phyloP scores from a whole-genome alignment of 1,140 invertebrate genomes.

The Pseudachorutes palmiensis region DNA sequence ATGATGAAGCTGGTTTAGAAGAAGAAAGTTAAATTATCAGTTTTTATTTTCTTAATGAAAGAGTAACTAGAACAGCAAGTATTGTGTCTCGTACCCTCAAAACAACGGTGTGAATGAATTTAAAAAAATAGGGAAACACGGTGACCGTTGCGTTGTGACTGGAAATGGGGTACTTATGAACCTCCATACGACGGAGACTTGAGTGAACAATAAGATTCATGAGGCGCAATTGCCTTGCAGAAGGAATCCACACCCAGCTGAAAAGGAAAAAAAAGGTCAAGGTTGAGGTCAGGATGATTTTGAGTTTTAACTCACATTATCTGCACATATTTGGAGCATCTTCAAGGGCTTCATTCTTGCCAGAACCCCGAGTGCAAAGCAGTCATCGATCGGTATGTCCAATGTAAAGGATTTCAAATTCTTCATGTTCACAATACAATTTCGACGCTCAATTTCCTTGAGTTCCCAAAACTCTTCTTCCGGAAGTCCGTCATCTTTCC shows the following conservation, averaged over 20 bases:
- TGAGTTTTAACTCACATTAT: neutral
- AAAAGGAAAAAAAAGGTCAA: neutral
- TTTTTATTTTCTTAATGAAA: too few relatives aligned
- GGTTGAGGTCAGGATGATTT: neutral
- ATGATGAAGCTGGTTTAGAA: too few relatives aligned
- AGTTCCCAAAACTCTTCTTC: neutral
- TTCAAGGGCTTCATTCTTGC: neutral
- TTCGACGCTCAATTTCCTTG: neutral
- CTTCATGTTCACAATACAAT: neutral
- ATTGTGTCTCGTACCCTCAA: too few relatives aligned
- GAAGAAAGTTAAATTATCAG: too few relatives aligned
- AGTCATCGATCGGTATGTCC: neutral
- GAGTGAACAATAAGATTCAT: neutral
- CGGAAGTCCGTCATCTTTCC: neutral
- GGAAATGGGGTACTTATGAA: too few relatives aligned
- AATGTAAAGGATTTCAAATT: neutral
- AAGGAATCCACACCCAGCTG: neutral
- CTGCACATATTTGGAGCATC: neutral
- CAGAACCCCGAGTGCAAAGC: neutral
- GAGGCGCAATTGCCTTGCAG: neutral
- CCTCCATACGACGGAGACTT: too few relatives aligned
- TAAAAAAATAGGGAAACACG: too few relatives aligned
- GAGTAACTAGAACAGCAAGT: too few relatives aligned
- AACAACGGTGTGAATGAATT: too few relatives aligned
- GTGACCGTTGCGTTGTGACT: too few relatives aligned